phyloP scores from a whole-genome alignment of 2,113 vertebrate species.

The Eublepharis macularius region DNA sequence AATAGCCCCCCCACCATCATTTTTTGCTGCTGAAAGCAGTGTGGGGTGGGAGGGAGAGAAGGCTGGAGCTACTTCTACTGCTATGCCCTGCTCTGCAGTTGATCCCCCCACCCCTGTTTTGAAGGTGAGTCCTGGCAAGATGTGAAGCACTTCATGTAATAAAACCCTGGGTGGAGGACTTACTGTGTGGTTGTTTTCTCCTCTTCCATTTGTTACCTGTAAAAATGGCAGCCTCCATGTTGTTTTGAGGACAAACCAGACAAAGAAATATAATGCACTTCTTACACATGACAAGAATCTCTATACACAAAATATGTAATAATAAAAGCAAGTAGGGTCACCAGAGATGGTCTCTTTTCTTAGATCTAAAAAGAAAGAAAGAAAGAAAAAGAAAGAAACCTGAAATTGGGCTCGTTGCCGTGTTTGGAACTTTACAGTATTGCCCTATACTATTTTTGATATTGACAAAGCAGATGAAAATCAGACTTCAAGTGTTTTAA shows the following conservation, averaged over 20 bases:
- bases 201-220: not conserved
- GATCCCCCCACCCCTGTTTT: no score
- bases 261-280: not conserved
- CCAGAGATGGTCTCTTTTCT: not conserved
- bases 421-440: constrained; percentile 27
- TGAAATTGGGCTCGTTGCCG: not conserved
- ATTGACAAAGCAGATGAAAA: constrained; percentile 36
- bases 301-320: not conserved
- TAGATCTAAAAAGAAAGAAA: not conserved
- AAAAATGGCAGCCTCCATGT: not conserved
- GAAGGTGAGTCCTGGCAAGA: no score
- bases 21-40: no score
- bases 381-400: no score
- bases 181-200: not conserved
- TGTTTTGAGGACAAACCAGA: not conserved
- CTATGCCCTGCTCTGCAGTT: no score
- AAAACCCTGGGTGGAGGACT: not conserved
- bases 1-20: no score
- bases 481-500: constrained; percentile 36
- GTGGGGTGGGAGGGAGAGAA: no score
- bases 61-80: no score
- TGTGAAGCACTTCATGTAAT: no score
- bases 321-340: not conserved
- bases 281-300: not conserved
- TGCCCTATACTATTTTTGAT: constrained; percentile 20